Evolutionary conservation across 2,888 invertebrate species (phyloP), one percentile per base, ranked within the genome.

Genomic region (Polydrusus pterygomalis): DNA sequence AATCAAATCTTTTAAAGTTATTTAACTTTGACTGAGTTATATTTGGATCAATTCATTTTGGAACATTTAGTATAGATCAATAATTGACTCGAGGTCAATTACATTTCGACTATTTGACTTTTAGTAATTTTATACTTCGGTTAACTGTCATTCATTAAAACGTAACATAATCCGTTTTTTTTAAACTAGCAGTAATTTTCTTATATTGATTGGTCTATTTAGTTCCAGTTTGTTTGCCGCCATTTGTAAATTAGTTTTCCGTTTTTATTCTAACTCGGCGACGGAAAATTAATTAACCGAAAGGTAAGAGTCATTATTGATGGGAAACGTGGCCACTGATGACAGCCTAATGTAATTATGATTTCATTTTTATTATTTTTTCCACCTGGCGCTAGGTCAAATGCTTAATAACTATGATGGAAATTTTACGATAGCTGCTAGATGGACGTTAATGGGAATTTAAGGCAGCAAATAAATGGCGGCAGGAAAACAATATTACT

Each of bases 241-340:
- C 62, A 67, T 73, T 49, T 73, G 67, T 73, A 73, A 73, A 73
- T 73, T 73, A 73, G 67, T 54, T 68, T 69, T 62, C 17, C 58
- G 67, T 73, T 73, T 68, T 73, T 73, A 68, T 73, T 73, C 68
- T 60, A 51, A 25, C 49, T 60, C 38, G 43, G 8, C 47, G 40
- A 63, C 54, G 38, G 68, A 62, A 73, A 73, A 73, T 73, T 73
- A 73, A 73, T 73, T 73, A 68, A 45, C 73, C 45, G 60, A 67
- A 73, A 67, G 73, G 73, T 67, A 60, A 68, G 67, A 68, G 73
- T 68, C 73, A 67, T 73, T 73, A 73, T 70, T 70, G 62, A 70
- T 70, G 70, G 70, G 49, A 47, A 70, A 62, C 62, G 62, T 45
- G 17, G 62, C 34, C 38, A 47, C 38, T 49, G 62, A 62, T 70